A percentile compares a stretch with the other conserved stretches of the same genome.
phyloP scores from a whole-genome alignment of 1,140 invertebrate species.

The Drosophila azteca region DNA sequence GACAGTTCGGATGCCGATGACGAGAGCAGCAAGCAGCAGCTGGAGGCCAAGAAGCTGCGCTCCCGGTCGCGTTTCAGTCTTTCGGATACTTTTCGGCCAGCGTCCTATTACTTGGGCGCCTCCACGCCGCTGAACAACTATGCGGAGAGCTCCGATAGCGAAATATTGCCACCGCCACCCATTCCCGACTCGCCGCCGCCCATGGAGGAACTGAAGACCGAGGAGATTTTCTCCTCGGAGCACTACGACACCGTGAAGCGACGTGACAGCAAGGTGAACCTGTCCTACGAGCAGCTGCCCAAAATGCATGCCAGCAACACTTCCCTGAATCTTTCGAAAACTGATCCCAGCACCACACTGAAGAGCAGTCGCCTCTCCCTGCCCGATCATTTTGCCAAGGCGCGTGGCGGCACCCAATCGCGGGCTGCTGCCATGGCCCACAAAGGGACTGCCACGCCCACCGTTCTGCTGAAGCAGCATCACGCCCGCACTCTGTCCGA shows the following conservation, averaged over 20 bases:
- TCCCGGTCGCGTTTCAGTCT: slow-evolving; percentile 91
- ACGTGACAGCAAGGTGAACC: slow-evolving; percentile 69
- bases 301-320: slow-evolving; percentile 81
- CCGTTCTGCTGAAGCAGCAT: slow-evolving; percentile 59
- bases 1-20: slow-evolving; percentile 94
- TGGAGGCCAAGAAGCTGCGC: slow-evolving; percentile 88
- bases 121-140: slow-evolving; percentile 86
- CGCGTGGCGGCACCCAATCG: slow-evolving; percentile 35
- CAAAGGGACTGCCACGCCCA: slow-evolving; percentile 37
- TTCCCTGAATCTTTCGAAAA: slow-evolving; percentile 69
- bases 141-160: slow-evolving; percentile 92
- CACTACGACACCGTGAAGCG: slow-evolving; percentile 81
- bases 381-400: slow-evolving; percentile 79
- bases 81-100: slow-evolving; percentile 93
- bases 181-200: slow-evolving; percentile 91
- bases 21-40: slow-evolving; percentile 92
- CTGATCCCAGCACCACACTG: slow-evolving; percentile 50
- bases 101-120: slow-evolving; percentile 91
- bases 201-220: slow-evolving; percentile 85
- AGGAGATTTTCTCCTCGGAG: slow-evolving; percentile 83
- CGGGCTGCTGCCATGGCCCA: slow-evolving; percentile 4
- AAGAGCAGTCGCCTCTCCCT: slow-evolving; percentile 78
- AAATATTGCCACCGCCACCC: slow-evolving; percentile 91
- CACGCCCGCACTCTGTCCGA: slow-evolving; percentile 78
- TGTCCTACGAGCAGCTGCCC: slow-evolving; percentile 78